Conservation (phyloP, 2,888 invertebrate genomes). For the Cynaeus angustus region DNA sequence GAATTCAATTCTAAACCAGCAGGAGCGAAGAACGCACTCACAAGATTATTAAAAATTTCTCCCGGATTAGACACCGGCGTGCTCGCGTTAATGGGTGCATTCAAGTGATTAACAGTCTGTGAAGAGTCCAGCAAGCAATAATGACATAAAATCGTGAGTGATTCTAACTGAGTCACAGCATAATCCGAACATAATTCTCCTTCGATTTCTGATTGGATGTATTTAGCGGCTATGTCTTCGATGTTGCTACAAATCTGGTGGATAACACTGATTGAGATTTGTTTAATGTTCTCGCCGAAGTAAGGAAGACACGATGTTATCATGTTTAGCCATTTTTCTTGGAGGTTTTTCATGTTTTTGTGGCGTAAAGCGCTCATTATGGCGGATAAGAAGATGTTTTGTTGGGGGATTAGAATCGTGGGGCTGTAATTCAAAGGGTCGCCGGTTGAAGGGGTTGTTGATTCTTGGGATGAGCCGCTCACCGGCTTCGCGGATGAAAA, state of each 20-base stretch:
- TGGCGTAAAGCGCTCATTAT: conserved; percentile 84
- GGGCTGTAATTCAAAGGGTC: conserved; percentile 77
- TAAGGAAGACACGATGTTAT: conserved; percentile 87
- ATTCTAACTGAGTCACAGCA: conserved; percentile 84
- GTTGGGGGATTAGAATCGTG: conserved; percentile 82
- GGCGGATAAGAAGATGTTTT: conserved; percentile 88
- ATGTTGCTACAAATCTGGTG: conserved; percentile 87
- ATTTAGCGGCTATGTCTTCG: conserved; percentile 74
- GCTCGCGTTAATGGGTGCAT: conserved; percentile 67
- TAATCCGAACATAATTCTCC: conserved; percentile 83
- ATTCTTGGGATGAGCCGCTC: conserved; percentile 55
- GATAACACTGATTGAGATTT: conserved; percentile 84
- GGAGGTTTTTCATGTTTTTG: conserved; percentile 81
- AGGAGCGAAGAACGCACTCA: conserved; percentile 85
- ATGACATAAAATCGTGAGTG: conserved; percentile 85
- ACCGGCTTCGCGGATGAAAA: conserved; percentile 60
- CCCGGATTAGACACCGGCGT: conserved; percentile 77
- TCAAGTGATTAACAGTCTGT: conserved; percentile 67
- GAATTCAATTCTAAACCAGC: conserved; percentile 68
- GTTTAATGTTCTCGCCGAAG: conserved; percentile 83
- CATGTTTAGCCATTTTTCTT: conserved; percentile 88
- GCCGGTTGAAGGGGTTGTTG: conserved; percentile 62
- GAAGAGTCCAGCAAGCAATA: conserved; percentile 83
- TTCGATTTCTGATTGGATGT: conserved; percentile 65
- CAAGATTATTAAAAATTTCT: conserved; percentile 86